phyloP scores from a whole-genome alignment of 2,888 invertebrate genomes.

The Auanema freiburgensis region DNA sequence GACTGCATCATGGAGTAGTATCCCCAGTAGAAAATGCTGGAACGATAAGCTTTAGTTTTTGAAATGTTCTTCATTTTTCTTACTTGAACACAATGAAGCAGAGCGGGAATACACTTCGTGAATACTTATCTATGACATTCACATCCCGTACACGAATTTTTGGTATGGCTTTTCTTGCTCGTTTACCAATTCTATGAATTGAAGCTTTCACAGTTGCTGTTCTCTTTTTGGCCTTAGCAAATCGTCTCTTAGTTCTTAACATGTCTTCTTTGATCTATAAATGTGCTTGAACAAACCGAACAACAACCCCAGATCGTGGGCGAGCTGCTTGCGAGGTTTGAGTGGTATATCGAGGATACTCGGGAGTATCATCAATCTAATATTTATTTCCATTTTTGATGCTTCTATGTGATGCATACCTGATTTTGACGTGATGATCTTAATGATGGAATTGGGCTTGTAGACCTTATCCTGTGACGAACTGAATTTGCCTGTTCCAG shows the following conservation, averaged over 20 bases:
- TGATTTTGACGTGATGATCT: constrained; percentile 16
- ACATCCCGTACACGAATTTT: constrained; percentile 78
- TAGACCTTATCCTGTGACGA: constrained; percentile 3
- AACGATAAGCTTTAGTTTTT: constrained; percentile 12
- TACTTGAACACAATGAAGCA: constrained; percentile 92
- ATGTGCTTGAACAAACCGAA: background rate
- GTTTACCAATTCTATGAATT: constrained; percentile 26
- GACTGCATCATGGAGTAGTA: constrained; percentile 38
- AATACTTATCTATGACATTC: constrained; percentile 95
- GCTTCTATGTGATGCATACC: background rate
- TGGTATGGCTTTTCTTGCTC: constrained; percentile 42
- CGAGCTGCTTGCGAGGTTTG: constrained; percentile 23
- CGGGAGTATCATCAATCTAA: constrained; percentile 28
- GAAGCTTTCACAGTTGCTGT: constrained; percentile 39
- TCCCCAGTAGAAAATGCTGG: constrained; percentile 54
- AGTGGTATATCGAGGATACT: constrained; percentile 41
- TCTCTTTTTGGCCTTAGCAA: constrained; percentile 31
- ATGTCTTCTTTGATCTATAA: background rate
- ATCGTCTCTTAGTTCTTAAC: constrained; percentile 30
- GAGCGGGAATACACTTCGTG: constrained; percentile 89
- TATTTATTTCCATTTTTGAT: background rate
- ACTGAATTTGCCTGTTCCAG: constrained; percentile 24
- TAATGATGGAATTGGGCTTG: constrained; percentile 36
- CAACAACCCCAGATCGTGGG: constrained; percentile 12
- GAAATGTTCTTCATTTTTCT: constrained; percentile 72